Evolutionary conservation across 2,113 vertebrate genomes (phyloP).

Genomic region (Aleadryas rufinucha): DNA sequence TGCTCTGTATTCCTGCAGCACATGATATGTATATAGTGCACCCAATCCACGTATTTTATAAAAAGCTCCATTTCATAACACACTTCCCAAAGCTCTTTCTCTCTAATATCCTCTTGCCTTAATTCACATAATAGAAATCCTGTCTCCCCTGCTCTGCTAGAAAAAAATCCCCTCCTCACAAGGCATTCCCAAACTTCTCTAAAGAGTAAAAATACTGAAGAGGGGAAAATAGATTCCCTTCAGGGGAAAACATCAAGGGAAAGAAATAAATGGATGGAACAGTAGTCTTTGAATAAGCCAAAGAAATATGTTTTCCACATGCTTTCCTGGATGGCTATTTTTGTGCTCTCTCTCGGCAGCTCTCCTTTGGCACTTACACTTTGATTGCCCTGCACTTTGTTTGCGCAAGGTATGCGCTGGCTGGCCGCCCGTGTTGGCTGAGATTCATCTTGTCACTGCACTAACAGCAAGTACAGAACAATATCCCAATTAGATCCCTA

Average conservation of each 20-base stretch:
- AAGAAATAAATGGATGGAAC: not conserved
- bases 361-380: constrained; percentile 15
- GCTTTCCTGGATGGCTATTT: constrained; percentile 59
- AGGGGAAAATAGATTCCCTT: not conserved
- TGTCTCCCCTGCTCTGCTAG: not conserved
- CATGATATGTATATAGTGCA: fast-evolving
- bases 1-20: not conserved
- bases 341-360: not conserved
- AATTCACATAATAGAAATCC: not conserved
- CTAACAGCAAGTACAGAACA: constrained; percentile 73
- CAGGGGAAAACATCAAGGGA: not conserved
- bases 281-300: not conserved
- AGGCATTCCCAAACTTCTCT: not conserved
- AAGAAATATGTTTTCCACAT: constrained; percentile 35
- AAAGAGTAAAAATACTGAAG: not conserved
- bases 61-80: not conserved
- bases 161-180: not conserved
- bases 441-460: constrained; percentile 70
- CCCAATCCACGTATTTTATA: not conserved
- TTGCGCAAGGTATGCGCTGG: constrained; percentile 69
- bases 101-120: not conserved
- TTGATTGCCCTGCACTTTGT: constrained; percentile 77
- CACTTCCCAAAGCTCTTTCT: not conserved
- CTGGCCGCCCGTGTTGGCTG: constrained; percentile 61
- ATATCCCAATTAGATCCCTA: constrained; percentile 76